Evolutionary conservation across 1,140 invertebrate species (phyloP).

Genomic region (Sycobia sp.): DNA sequence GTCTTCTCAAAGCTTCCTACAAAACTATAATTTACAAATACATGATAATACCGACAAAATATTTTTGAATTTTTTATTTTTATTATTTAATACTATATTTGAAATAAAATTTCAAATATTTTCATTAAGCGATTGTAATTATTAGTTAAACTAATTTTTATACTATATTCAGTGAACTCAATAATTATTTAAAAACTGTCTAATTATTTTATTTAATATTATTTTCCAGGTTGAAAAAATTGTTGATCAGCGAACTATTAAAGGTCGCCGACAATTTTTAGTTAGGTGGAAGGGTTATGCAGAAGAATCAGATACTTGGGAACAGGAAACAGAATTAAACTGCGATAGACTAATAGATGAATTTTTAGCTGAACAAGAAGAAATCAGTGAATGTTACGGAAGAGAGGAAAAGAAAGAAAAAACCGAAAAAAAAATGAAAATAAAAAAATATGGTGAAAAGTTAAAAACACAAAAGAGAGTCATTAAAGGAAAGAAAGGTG

Average conservation of each 20-base stretch:
- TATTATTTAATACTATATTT: neutral
- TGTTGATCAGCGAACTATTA: slow-evolving; percentile 70
- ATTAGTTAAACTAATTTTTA: neutral
- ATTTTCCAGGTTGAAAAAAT: slow-evolving; percentile 70
- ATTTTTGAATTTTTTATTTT: neutral
- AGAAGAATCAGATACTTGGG: slow-evolving; percentile 78
- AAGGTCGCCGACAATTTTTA: slow-evolving; percentile 73
- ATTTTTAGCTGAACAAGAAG: slow-evolving; percentile 60
- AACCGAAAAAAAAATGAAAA: slow-evolving; percentile 33
- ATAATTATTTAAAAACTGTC: neutral
- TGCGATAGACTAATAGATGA: slow-evolving; percentile 72
- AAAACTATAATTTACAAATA: neutral
- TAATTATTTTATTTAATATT: slow-evolving; percentile 13
- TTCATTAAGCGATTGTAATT: neutral
- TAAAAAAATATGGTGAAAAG: slow-evolving; percentile 25
- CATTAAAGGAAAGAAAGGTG: slow-evolving; percentile 34
- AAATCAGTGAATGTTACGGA: slow-evolving; percentile 43
- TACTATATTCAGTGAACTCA: neutral
- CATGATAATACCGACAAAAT: neutral
- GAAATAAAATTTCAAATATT: neutral
- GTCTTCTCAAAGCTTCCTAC: neutral
- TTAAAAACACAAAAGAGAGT: slow-evolving; percentile 31
- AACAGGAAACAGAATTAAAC: slow-evolving; percentile 75
- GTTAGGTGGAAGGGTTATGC: slow-evolving; percentile 84
- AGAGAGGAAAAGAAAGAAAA: slow-evolving; percentile 38